A percentile compares a stretch with the other conserved stretches of the same genome.
Evolutionary conservation across 53 echinoderm and acorn worm genomes (phyloP).

Genomic region (Paelopatides confundens): DNA sequence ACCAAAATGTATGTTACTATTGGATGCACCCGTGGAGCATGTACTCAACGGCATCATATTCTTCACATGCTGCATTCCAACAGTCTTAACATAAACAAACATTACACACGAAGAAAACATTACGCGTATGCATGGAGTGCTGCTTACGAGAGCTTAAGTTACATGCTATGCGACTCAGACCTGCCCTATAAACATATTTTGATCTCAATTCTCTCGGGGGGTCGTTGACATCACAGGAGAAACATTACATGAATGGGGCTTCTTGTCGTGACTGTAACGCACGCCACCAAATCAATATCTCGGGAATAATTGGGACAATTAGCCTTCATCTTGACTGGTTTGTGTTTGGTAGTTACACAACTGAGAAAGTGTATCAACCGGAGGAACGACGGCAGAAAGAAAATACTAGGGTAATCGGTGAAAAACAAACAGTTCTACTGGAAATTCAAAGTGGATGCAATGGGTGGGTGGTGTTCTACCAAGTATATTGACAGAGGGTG

Average conservation of each 20-base stretch:
- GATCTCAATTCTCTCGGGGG: conserved; percentile 39
- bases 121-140: not conserved
- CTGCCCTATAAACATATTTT: conserved; percentile 55
- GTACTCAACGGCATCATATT: no score
- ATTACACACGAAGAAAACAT: not conserved
- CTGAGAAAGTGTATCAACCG: not conserved
- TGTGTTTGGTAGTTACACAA: not conserved
- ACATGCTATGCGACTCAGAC: not conserved
- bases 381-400: not conserved
- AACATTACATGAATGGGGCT: not conserved
- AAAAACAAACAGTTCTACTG: not conserved
- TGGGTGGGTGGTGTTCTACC: no score
- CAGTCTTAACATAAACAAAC: not conserved
- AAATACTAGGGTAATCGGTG: not conserved
- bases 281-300: not conserved
- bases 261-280: not conserved
- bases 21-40: no score
- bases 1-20: no score
- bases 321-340: not conserved
- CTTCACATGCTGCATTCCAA: not conserved
- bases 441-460: no score
- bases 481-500: no score
- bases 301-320: conserved; percentile 40
- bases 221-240: conserved; percentile 26
- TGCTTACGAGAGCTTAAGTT: not conserved